Base-by-base conservation (phyloP, 2,113 vertebrate species). In the Pterophyllum scalare region DNA sequence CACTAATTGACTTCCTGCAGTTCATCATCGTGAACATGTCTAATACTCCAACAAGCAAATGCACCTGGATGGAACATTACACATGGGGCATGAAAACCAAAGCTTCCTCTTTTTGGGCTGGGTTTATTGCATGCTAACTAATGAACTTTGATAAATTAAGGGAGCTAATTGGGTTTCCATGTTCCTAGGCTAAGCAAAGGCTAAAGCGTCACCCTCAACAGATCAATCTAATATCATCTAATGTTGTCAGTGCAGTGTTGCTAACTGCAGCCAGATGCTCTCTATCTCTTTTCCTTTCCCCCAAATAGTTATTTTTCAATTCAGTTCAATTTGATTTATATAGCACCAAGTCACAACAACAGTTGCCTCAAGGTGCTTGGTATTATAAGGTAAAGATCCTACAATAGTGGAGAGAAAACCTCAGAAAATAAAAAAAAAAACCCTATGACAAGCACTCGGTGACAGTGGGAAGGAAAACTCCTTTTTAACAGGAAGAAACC, bases 1-100 rank as follows among this genome's bases (percentile, higher is more conserved):
- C 65, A 72, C 65, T 72, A 52, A 26, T 4, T 52, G 65, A 72
- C 65, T 72, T 52, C 43, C 43, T 72, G 46, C 46, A 72, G 24
- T 72, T 72, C 46, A 52, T 72, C 65, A 52, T 20, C 24, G 28
- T 72, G 43, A 70, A 52, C 43, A 6, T 2, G 65, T 19, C 43
- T 52, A 52, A 70, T 49, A 72, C 20, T 26, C 15, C 6, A 49
- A 49, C 14, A 52, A 52, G 26, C 67, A 54, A 57, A 57, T 22
- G 20, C 1, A 22, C 54, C 54, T 57, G 67, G 67, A 33, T 54
- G 26, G 26, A 54, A 54, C 67, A 54, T 52, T 72, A 54, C 17
- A 19, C 54, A 72, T 72, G 46, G 67, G 67, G 19, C 52, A 52
- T 52, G 5, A 52, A 70, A 52, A 52, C 65, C 0, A 5, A 70